Conservation (phyloP, 92 coral and sea anemone genomes). For the Zoanthus sociatus region DNA sequence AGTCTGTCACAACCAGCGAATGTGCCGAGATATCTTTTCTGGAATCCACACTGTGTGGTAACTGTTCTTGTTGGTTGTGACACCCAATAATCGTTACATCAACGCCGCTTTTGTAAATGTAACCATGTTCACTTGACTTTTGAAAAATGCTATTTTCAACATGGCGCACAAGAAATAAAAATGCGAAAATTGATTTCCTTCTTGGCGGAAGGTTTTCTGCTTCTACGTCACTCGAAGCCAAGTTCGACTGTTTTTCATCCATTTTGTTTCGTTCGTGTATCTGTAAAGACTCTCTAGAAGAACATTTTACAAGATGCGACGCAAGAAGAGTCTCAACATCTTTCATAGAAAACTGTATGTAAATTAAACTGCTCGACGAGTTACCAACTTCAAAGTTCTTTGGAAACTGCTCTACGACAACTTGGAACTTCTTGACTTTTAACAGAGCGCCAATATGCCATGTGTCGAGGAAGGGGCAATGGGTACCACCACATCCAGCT, state of each 20-base stretch:
- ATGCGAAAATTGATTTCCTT: neutral
- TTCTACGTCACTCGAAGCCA: neutral
- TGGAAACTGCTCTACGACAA: constrained; percentile 70
- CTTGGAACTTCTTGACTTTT: constrained; percentile 65
- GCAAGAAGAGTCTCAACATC: constrained; percentile 41
- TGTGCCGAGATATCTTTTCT: neutral
- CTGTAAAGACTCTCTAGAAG: constrained; percentile 3
- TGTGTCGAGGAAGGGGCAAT: constrained; percentile 52
- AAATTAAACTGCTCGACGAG: constrained; percentile 34
- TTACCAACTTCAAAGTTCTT: constrained; percentile 11
- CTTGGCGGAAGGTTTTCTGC: neutral
- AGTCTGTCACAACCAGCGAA: constrained; percentile 50
- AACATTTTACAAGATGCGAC: neutral
- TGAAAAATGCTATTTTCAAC: constrained; percentile 20
- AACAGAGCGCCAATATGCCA: constrained; percentile 69
- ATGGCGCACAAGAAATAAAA: constrained; percentile 21
- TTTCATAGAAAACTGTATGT: constrained; percentile 65
- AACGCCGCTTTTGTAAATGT: constrained; percentile 9
- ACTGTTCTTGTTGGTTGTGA: neutral
- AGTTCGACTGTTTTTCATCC: neutral
- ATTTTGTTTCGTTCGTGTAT: neutral
- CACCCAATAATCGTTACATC: constrained; percentile 25
- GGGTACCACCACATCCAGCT: constrained; percentile 1
- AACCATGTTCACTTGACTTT: constrained; percentile 19
- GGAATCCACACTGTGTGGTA: neutral